Percentiles rank a stretch among this genome's conserved stretches.
Conservation (phyloP, 2,797 vertebrate genomes). For the Taeniopygia guttata region DNA sequence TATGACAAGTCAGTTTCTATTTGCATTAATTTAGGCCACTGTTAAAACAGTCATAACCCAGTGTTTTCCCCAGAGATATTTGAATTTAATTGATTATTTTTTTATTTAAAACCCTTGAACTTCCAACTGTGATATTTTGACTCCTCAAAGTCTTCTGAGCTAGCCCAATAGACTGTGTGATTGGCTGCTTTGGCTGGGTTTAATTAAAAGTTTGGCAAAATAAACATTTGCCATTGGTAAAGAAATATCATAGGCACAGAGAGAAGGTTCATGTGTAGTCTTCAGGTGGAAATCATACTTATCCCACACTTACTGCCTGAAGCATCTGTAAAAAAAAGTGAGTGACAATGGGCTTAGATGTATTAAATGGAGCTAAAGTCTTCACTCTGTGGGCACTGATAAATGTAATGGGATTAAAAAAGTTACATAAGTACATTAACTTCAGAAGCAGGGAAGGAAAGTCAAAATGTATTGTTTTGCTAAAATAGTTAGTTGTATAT, state of each 20-base stretch:
- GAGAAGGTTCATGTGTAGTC: background rate
- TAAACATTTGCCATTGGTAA: background rate
- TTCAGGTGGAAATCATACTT: background rate
- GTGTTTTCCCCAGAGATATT: conserved; percentile 1
- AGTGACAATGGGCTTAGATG: background rate
- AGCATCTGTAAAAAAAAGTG: background rate
- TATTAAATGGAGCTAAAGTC: background rate
- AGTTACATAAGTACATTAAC: background rate
- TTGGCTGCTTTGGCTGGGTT: background rate
- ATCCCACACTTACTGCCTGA: background rate
- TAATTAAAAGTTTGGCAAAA: background rate
- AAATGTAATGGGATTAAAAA: background rate
- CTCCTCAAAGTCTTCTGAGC: background rate
- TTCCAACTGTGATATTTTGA: background rate
- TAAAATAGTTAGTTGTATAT: background rate
- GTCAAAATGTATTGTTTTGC: background rate
- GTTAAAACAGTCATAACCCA: background rate
- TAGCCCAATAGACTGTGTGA: background rate
- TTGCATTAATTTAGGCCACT: background rate
- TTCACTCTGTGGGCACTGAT: background rate
- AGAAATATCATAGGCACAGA: background rate
- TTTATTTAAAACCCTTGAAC: background rate
- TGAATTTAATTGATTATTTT: conserved; percentile 26
- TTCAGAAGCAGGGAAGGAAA: background rate
- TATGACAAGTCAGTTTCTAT: background rate